These are phyloP conservation scores for Calyptomena viridis DNA, from an alignment of 2,113 vertebrate genomes.

Conservation along the genomic window DNA sequence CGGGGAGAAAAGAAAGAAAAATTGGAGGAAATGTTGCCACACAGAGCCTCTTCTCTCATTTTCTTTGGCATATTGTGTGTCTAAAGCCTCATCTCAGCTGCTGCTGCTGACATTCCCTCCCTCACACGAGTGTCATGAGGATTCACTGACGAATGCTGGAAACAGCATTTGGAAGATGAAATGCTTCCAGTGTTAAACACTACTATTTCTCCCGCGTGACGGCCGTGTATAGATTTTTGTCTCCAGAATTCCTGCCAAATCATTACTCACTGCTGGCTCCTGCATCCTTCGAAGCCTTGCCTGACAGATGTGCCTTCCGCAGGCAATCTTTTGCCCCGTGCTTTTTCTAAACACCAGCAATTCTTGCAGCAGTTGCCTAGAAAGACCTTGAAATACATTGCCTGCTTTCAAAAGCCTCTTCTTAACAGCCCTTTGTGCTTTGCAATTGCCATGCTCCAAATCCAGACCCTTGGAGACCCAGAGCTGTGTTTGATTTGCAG, in stretches of 20 bases:
- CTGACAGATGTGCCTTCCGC: background rate
- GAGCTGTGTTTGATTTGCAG: background rate
- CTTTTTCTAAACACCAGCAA: background rate
- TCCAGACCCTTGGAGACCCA: background rate
- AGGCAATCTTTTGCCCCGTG: background rate
- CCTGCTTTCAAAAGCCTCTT: background rate
- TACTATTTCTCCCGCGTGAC: background rate
- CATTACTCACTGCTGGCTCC: background rate
- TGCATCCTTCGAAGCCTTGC: background rate
- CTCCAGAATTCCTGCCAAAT: background rate
- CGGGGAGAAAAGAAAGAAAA: background rate
- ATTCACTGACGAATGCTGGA: slow-evolving; percentile 2
- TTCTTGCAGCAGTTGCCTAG: background rate
- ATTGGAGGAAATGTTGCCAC: background rate
- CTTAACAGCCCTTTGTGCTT: background rate
- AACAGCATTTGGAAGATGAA: background rate
- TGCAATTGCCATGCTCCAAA: background rate
- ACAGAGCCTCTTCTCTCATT: background rate
- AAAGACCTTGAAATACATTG: background rate
- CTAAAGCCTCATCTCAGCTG: slow-evolving; percentile 2
- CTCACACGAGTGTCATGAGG: background rate
- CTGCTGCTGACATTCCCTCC: slow-evolving; percentile 20
- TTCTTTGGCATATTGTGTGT: background rate
- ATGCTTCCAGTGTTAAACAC: slow-evolving; percentile 18
- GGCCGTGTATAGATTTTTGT: background rate